Base-by-base conservation (phyloP, 2,888 invertebrate species). In the Diarsia brunnea region DNA sequence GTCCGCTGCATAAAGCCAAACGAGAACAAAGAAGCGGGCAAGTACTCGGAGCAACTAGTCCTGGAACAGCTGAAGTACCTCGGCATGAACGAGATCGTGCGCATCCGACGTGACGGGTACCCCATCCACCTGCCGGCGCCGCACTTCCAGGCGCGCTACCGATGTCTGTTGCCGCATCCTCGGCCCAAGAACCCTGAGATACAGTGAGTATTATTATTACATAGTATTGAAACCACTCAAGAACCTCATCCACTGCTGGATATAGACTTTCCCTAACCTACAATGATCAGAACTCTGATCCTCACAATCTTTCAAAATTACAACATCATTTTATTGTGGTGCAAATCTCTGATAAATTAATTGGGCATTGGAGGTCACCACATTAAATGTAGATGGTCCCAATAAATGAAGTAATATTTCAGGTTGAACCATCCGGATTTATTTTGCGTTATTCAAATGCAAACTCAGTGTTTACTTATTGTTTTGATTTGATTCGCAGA, bases 1-100 rank as follows among this genome's bases (percentile, higher is more conserved):
- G 99, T 99, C 53, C 97, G 99, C 64, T 99, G 99, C 93, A 99
- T 99, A 89, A 99, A 99, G 90, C 99, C 99, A 0, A 99, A 99
- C 93, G 97, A 98, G 93, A 97, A 98, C 89, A 99, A 99, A 93
- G 97, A 97, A 72, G 97, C 98, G 0, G 97, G 98, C 89, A 97
- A 97, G 90, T 99, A 98, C 94, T 98, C 98, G 92, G 98, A 98
- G 76, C 97, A 97, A 73, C 96, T 99, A 76, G 99, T 99, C 2
- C 95, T 98, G 87, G 98, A 99, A 90, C 99, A 99, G 94, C 96
- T 99, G 69, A 98, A 98, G 89, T 99, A 99, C 95, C 97, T 99
- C 80, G 99, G 99, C 79, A 99, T 99, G 98, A 97, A 99, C 92
- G 99, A 99, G 93, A 99, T 99, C 85, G 99, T 99, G 88, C 97